phyloP scores from a whole-genome alignment of 2,797 vertebrate genomes.

The Chelmon rostratus region DNA sequence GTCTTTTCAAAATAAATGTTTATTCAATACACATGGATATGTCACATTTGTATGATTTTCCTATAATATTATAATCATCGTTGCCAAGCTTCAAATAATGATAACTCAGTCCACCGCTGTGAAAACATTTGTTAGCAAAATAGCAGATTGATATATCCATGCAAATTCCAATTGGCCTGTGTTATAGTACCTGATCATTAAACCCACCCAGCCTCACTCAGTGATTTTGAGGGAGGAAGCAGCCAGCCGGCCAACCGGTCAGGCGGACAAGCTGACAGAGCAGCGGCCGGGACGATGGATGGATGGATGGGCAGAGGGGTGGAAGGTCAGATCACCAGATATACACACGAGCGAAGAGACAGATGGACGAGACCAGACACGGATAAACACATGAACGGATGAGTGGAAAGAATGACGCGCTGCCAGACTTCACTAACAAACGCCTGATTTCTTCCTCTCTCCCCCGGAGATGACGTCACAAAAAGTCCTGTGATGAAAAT shows the following conservation, averaged over 20 bases:
- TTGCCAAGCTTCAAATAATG: neutral
- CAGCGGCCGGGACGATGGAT: conserved; percentile 44
- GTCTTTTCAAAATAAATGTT: neutral
- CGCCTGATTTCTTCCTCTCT: neutral
- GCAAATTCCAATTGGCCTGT: neutral
- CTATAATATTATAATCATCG: neutral
- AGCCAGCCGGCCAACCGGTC: conserved; percentile 13
- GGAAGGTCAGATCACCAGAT: conserved; percentile 51
- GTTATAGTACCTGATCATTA: neutral
- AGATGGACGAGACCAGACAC: conserved; percentile 3
- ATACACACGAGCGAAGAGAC: conserved; percentile 18
- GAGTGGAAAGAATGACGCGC: conserved; percentile 28
- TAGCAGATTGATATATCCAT: too few relatives aligned
- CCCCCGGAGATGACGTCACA: conserved; percentile 30
- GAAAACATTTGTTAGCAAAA: neutral
- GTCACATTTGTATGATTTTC: too few relatives aligned
- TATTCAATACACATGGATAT: too few relatives aligned
- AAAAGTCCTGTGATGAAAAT: conserved; percentile 38
- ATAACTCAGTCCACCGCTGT: neutral
- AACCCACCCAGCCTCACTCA: neutral
- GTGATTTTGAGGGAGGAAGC: conserved; percentile 20
- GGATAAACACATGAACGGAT: conserved; percentile 26
- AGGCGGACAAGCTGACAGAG: conserved; percentile 55
- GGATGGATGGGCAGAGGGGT: conserved; percentile 9
- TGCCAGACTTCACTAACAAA: neutral